phyloP scores from a whole-genome alignment of 2,113 vertebrate genomes.

The Fregetta grallaria region DNA sequence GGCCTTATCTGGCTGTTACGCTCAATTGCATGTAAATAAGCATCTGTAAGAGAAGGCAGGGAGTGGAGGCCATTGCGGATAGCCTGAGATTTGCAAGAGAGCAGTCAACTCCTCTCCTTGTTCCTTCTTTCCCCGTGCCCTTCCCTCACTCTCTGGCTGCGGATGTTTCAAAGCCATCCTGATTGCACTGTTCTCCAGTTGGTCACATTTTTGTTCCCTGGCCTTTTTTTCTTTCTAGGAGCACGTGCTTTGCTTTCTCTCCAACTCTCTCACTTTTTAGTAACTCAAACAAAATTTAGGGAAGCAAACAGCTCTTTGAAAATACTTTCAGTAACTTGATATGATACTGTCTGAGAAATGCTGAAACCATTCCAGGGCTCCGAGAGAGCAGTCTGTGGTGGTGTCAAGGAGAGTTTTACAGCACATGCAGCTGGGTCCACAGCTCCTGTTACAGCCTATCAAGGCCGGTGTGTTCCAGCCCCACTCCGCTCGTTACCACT shows the following conservation, averaged over 20 bases:
- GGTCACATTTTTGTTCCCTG: slow-evolving; percentile 27
- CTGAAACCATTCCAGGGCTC: slow-evolving; percentile 38
- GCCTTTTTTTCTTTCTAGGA: not conserved
- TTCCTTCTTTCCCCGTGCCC: not conserved
- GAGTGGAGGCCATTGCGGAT: not conserved
- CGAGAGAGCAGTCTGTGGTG: not conserved
- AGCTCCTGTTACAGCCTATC: slow-evolving; percentile 39
- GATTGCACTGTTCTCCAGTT: not conserved
- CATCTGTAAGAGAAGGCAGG: not conserved
- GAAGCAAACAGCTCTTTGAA: slow-evolving; percentile 29
- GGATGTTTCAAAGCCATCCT: not conserved
- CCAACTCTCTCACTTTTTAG: slow-evolving; percentile 48
- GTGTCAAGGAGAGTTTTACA: slow-evolving; percentile 7
- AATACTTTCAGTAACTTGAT: slow-evolving; percentile 32
- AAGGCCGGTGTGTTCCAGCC: not conserved
- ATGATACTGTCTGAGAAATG: slow-evolving; percentile 48
- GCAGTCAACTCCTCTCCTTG: not conserved
- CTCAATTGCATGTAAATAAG: not conserved
- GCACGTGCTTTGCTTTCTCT: slow-evolving; percentile 26
- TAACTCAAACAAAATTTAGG: slow-evolving; percentile 9
- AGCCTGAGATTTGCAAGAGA: not conserved
- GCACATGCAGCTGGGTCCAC: slow-evolving; percentile 17
- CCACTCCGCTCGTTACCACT: not conserved
- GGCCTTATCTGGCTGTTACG: not conserved
- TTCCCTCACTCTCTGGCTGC: not conserved